A percentile compares a stretch with the other conserved stretches of the same genome.
phyloP scores from a whole-genome alignment of 2,113 vertebrate genomes.

The Tetrao urogallus region DNA sequence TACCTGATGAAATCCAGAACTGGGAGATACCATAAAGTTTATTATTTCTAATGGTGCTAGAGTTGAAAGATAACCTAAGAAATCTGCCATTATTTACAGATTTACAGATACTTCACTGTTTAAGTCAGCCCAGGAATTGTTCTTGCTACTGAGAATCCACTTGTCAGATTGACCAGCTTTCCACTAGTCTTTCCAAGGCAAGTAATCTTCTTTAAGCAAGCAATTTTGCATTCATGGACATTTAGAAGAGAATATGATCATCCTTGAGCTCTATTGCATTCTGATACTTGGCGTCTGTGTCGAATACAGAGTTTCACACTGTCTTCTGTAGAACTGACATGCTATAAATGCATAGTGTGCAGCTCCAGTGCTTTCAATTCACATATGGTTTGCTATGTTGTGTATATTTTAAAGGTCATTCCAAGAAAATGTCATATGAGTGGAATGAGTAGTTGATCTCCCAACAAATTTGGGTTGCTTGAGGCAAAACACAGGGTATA shows the following conservation, averaged over 20 bases:
- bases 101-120: accelerated
- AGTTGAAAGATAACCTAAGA: neutral
- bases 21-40: neutral
- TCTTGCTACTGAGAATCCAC: neutral
- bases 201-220: neutral
- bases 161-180: neutral
- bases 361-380: neutral
- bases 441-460: neutral
- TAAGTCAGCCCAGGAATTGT: neutral
- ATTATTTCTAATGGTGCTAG: neutral
- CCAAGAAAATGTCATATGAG: neutral
- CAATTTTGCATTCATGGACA: neutral
- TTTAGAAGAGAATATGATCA: neutral
- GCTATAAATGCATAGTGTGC: neutral
- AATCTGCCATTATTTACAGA: neutral
- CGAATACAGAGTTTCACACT: neutral
- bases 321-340: neutral
- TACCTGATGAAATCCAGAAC: neutral
- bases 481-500: neutral
- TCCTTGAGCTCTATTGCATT: neutral
- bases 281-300: neutral
- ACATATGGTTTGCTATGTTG: neutral
- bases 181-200: neutral
- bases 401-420: neutral
- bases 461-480: neutral